Evolutionary conservation across 2,888 invertebrate genomes (phyloP).

Genomic region (Aleiodes leptofemur): DNA sequence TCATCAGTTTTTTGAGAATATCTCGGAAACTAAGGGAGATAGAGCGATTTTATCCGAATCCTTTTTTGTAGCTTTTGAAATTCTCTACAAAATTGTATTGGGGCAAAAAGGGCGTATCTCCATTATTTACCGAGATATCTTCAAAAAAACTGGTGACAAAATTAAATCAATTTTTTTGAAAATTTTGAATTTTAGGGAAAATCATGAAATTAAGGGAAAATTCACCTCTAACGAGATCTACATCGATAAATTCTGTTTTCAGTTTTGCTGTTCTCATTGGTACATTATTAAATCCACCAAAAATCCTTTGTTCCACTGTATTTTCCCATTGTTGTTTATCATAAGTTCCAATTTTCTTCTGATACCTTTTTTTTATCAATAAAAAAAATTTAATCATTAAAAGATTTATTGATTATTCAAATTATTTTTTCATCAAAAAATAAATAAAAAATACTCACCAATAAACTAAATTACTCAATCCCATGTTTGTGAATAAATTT

Average conservation of each 20-base stretch:
- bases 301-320: conserved; percentile 93
- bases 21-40: too few relatives aligned
- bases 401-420: not conserved
- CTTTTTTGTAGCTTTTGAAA: too few relatives aligned
- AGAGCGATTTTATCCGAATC: too few relatives aligned
- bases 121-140: too few relatives aligned
- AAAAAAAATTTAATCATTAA: not conserved
- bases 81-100: too few relatives aligned
- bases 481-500: conserved; percentile 51
- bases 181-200: too few relatives aligned
- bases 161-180: too few relatives aligned
- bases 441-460: conserved; percentile 53
- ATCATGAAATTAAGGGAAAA: too few relatives aligned
- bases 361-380: conserved; percentile 82
- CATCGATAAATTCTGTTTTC: conserved; percentile 95
- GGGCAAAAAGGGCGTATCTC: too few relatives aligned
- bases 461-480: conserved; percentile 58
- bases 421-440: not conserved
- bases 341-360: conserved; percentile 96
- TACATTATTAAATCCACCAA: conserved; percentile 89
- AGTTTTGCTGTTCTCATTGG: conserved; percentile 87
- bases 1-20: too few relatives aligned
- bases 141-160: too few relatives aligned
- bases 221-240: conserved; percentile 94
- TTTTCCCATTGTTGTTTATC: conserved; percentile 99